phyloP scores from a whole-genome alignment of 2,113 vertebrate species.

The Empidonax traillii region DNA sequence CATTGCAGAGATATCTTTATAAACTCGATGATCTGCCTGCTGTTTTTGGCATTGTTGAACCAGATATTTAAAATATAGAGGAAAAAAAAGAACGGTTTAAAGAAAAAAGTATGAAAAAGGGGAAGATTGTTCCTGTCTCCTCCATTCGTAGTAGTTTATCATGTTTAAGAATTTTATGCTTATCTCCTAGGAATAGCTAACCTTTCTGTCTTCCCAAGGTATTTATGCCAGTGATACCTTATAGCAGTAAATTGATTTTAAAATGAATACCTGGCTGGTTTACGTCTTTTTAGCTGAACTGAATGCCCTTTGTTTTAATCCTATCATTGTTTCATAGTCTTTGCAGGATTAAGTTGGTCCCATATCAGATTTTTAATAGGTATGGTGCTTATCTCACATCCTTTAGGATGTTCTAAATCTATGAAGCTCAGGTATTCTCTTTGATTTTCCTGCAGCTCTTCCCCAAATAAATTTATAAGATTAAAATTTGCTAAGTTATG shows the following conservation, averaged over 20 bases:
- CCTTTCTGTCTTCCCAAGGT: neutral
- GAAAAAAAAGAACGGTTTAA: neutral
- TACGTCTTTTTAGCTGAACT: neutral
- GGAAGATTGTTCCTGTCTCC: neutral
- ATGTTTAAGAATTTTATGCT: neutral
- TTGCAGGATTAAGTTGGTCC: neutral
- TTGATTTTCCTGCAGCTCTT: neutral
- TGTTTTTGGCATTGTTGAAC: neutral
- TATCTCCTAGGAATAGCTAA: neutral
- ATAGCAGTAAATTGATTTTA: neutral
- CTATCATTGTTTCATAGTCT: neutral
- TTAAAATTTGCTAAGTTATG: neutral
- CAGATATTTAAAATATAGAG: neutral
- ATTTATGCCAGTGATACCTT: neutral
- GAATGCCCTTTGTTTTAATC: neutral
- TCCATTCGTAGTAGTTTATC: neutral
- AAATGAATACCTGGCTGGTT: neutral
- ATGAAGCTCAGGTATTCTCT: neutral
- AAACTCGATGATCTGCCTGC: neutral
- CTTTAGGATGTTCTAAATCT: neutral
- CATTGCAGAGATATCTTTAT: neutral
- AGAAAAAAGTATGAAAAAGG: neutral
- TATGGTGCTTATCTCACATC: neutral
- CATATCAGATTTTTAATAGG: neutral
- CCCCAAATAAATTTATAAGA: neutral